Percentiles rank a stretch among this genome's conserved stretches.
Evolutionary conservation across 2,888 invertebrate genomes (phyloP).

Genomic region (Diadegma fenestrale): DNA sequence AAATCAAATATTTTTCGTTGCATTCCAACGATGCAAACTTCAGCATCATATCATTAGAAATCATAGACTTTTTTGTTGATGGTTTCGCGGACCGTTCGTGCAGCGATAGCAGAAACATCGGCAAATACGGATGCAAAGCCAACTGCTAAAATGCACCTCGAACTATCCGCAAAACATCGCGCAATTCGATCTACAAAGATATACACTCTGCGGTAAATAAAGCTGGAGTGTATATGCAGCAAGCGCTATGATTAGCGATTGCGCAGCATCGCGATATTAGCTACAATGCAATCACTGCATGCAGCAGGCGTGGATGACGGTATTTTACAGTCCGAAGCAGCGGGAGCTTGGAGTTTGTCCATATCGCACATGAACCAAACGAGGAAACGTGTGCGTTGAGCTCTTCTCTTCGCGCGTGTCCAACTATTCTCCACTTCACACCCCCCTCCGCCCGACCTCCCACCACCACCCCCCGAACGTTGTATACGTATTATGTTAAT

Average conservation of each 20-base stretch:
- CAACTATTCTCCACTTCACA: conserved; percentile 48
- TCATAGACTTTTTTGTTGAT: not conserved
- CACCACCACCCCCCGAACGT: conserved; percentile 47
- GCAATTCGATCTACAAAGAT: conserved; percentile 23
- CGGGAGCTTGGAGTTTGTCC: conserved; percentile 8
- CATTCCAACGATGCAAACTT: no score
- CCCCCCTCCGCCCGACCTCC: conserved; percentile 21
- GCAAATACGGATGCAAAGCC: not conserved
- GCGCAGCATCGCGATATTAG: conserved; percentile 79
- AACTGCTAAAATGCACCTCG: not conserved
- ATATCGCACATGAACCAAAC: conserved; percentile 46
- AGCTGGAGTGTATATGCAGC: conserved; percentile 34
- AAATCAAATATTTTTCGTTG: no score
- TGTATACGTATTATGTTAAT: conserved; percentile 74
- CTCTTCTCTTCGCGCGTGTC: conserved; percentile 60
- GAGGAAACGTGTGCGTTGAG: conserved; percentile 48
- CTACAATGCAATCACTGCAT: conserved; percentile 75
- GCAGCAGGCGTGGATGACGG: conserved; percentile 58
- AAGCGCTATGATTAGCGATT: conserved; percentile 77
- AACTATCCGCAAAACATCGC: conserved; percentile 11
- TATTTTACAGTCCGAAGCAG: conserved; percentile 41
- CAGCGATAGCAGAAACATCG: not conserved
- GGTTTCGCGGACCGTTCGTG: not conserved
- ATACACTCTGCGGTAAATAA: conserved; percentile 20
- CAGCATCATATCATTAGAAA: no score